Base-by-base conservation (phyloP, 2,888 invertebrate species). In the Eurois occulta region DNA sequence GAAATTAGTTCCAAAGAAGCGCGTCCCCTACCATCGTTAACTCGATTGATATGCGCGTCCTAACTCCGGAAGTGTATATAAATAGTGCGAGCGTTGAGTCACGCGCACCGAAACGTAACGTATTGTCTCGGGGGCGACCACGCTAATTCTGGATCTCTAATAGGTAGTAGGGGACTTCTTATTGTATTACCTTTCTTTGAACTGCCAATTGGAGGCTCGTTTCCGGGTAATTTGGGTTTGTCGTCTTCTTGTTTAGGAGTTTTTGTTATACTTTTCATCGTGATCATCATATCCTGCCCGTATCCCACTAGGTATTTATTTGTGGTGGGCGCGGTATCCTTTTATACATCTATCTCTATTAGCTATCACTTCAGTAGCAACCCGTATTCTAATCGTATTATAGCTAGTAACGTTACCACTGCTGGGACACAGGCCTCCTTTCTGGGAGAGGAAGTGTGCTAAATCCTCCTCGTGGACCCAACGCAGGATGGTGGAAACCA, bases 31-130 rank as follows among this genome's bases (percentile, higher is more conserved):
- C 73, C 41, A 68, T 76, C 83, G 78, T 81, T 80, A 75, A 66
- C 72, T 81, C 85, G 78, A 91, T 93, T 92, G 91, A 90, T 88
- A 93, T 93, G 93, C 92, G 90, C 87, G 83, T 60, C 87, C 88
- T 90, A 89, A 88, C 89, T 85, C 86, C 90, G 87, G 89, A 87
- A 88, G 88, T 85, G 85, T 83, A 79, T 89, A 91, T 91, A 91
- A 91, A 92, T 91, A 92, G 89, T 87, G 78, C 75, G 82, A 74
- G 80, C 77, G 78, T 82, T 91, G 92, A 92, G 80, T 92, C 92
- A 92, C 84, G 64, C 72, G 73, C 64, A 76, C 84, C 86, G 79
- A 89, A 83, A 84, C 84, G 87, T 85, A 83, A 82, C 84, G 86
- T 87, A 91, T 90, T 90, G 91, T 90, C 87, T 87, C 89, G 87